A percentile compares a stretch with the other conserved stretches of the same genome.
These are phyloP conservation scores for Dinoponera quadriceps DNA, from an alignment of 1,140 invertebrate genomes.

Conservation along the genomic window DNA sequence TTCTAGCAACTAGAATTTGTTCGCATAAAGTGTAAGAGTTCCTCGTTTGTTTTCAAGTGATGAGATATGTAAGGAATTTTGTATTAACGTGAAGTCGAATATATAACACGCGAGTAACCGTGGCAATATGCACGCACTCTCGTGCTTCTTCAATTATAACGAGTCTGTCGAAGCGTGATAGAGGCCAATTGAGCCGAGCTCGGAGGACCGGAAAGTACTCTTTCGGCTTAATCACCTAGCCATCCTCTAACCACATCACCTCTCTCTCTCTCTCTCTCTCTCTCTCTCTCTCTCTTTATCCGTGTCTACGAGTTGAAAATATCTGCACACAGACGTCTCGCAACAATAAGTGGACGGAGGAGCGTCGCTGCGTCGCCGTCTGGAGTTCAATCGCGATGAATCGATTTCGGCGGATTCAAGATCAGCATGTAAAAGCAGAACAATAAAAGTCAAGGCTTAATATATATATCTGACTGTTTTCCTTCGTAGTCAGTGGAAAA, in stretches of 20 bases:
- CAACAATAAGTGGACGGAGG: neutral
- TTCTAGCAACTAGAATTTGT: too few relatives aligned
- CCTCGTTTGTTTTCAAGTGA: neutral
- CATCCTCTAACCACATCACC: neutral
- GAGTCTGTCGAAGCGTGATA: conserved; percentile 27
- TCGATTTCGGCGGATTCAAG: conserved; percentile 62
- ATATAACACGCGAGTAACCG: neutral
- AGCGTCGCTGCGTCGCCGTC: conserved; percentile 6
- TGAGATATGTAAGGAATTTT: neutral
- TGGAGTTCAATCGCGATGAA: conserved; percentile 42
- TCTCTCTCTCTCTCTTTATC: neutral
- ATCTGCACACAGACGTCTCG: conserved; percentile 1
- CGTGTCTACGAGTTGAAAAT: conserved; percentile 18
- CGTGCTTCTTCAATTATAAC: conserved; percentile 50
- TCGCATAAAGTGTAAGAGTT: neutral
- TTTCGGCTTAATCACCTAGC: conserved; percentile 63
- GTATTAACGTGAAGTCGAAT: neutral
- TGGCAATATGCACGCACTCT: conserved; percentile 6
- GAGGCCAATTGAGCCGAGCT: conserved; percentile 44
- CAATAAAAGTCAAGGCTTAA: conserved; percentile 61
- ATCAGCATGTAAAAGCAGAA: conserved; percentile 58
- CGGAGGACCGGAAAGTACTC: conserved; percentile 47
- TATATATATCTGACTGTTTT: conserved; percentile 58
- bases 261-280: neutral
- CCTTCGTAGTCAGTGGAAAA: conserved; percentile 53